Conservation (phyloP, 1,140 invertebrate species). For the Caenorhabditis inopinata region DNA sequence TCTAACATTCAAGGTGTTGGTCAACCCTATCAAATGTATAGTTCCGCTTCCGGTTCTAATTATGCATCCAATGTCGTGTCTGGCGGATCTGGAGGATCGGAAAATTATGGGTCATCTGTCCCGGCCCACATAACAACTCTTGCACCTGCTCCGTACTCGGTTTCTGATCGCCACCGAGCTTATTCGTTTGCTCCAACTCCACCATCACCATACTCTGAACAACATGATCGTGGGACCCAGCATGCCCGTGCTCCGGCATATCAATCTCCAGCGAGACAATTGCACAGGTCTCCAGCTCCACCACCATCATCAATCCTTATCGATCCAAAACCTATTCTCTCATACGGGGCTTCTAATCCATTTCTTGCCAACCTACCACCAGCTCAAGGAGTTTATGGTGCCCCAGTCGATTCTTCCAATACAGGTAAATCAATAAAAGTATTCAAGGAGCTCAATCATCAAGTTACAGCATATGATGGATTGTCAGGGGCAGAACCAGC, state of each 20-base stretch:
- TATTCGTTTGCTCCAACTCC: neutral
- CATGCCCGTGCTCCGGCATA: neutral
- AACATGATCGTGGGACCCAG: neutral
- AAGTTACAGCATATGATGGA: constrained; percentile 2
- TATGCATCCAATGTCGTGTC: neutral
- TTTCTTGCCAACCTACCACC: constrained; percentile 10
- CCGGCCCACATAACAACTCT: neutral
- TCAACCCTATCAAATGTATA: constrained; percentile 6
- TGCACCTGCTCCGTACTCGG: neutral
- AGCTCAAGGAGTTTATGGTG: constrained; percentile 9
- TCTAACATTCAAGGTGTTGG: constrained; percentile 7
- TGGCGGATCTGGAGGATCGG: neutral
- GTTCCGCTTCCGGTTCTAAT: neutral
- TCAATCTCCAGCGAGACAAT: neutral
- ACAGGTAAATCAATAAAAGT: neutral
- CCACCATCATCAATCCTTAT: neutral
- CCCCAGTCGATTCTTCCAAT: constrained; percentile 7
- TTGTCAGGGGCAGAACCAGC: neutral
- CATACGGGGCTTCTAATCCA: constrained; percentile 11
- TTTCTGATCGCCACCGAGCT: neutral
- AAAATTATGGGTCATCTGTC: neutral
- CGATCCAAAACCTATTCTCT: neutral
- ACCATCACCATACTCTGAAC: neutral
- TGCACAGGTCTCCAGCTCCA: neutral
- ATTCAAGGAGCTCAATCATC: neutral